A percentile compares a stretch with the other conserved stretches of the same genome.
Conservation (phyloP, 2,888 invertebrate species). For the Muscina levida region DNA sequence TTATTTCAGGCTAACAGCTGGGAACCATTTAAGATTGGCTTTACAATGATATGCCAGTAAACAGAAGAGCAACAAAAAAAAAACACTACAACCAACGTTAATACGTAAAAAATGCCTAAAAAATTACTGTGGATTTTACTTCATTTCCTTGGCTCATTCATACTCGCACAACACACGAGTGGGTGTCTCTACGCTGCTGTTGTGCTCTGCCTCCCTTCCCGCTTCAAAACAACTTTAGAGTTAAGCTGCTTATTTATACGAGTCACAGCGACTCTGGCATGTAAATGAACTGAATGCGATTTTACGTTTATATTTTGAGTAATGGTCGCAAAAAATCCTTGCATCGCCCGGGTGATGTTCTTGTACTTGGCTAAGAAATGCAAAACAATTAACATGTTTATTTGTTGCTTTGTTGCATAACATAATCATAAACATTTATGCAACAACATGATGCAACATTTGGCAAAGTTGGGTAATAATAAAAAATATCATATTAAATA, state of each 20-base stretch:
- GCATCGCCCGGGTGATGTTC: neutral
- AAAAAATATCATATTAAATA: neutral
- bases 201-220: slow-evolving; percentile 15
- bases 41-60: slow-evolving; percentile 32
- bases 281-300: slow-evolving; percentile 61
- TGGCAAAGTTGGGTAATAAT: slow-evolving; percentile 58
- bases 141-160: slow-evolving; percentile 19
- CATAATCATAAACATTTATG: slow-evolving; percentile 62
- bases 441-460: slow-evolving; percentile 51
- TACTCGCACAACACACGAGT: slow-evolving; percentile 6
- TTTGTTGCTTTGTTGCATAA: slow-evolving; percentile 62
- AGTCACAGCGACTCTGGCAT: slow-evolving; percentile 63
- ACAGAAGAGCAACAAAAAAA: slow-evolving; percentile 42
- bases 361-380: neutral
- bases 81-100: slow-evolving; percentile 49
- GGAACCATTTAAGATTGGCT: slow-evolving; percentile 65
- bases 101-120: too few relatives aligned
- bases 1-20: slow-evolving; percentile 66
- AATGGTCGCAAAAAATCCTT: slow-evolving; percentile 23
- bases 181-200: neutral
- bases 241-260: slow-evolving; percentile 66
- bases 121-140: slow-evolving; percentile 63
- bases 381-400: slow-evolving; percentile 63
- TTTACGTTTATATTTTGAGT: slow-evolving; percentile 50
- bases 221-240: slow-evolving; percentile 41